Conservation (phyloP, 1,140 invertebrate genomes). For the Sinella curviseta region DNA sequence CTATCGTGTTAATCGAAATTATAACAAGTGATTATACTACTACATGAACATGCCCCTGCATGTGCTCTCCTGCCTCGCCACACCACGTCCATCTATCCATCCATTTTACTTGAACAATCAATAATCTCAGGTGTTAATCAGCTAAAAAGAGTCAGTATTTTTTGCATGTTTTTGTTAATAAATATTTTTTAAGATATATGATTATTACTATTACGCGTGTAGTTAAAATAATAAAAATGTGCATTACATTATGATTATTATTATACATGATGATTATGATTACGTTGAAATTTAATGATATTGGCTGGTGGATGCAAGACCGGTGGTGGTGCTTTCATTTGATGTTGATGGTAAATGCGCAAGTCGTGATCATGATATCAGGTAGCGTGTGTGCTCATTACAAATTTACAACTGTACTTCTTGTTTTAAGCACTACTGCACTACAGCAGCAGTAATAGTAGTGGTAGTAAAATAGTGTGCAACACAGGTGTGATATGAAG, state of each 20-base stretch:
- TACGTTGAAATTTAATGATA: not conserved
- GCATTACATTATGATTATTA: not conserved
- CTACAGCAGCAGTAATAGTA: too few species aligned
- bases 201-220: not conserved
- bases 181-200: not conserved
- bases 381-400: too few species aligned
- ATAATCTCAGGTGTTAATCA: not conserved
- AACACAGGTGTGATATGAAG: not conserved
- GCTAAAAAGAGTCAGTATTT: not conserved
- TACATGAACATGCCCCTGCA: not conserved
- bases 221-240: not conserved
- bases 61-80: too few species aligned
- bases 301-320: too few species aligned
- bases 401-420: too few species aligned
- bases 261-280: not conserved
- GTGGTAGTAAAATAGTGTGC: not conserved
- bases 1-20: not conserved
- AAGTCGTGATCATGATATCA: too few species aligned
- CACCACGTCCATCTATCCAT: too few species aligned
- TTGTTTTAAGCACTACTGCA: too few species aligned
- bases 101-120: too few species aligned
- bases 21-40: not conserved
- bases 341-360: too few species aligned
- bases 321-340: not conserved
- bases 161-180: not conserved